Conservation (phyloP, 2,888 invertebrate species). For the Trimorus sp. region DNA sequence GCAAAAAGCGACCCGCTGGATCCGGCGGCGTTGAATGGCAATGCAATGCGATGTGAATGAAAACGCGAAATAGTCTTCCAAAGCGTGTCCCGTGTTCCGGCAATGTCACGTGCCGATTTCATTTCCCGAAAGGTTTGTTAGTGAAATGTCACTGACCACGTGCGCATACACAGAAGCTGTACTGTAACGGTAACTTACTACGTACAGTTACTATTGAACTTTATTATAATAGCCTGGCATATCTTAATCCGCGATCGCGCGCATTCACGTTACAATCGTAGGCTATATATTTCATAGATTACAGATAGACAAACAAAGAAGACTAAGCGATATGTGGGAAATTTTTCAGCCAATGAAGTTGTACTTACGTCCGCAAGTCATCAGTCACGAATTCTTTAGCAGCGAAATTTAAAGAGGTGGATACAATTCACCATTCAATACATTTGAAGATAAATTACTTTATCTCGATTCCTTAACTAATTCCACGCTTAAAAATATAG, state of each 20-base stretch:
- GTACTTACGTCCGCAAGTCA: constrained; percentile 25
- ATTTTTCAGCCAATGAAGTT: constrained; percentile 29
- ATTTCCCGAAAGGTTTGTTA: constrained; percentile 32
- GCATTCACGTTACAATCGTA: constrained; percentile 24
- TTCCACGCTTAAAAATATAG: too few species aligned
- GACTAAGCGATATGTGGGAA: constrained; percentile 19
- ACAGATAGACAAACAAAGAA: constrained; percentile 38
- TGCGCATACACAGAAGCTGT: constrained; percentile 36
- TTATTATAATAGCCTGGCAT: constrained; percentile 40
- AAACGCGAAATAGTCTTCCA: neutral
- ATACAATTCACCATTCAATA: too few species aligned
- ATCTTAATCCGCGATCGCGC: constrained; percentile 28
- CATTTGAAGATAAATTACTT: too few species aligned
- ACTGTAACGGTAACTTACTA: constrained; percentile 32
- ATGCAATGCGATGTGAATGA: too few species aligned
- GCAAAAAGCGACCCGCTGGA: too few species aligned
- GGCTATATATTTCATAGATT: constrained; percentile 34
- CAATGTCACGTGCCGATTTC: constrained; percentile 11
- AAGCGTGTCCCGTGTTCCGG: neutral
- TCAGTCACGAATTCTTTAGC: constrained; percentile 12
- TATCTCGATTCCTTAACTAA: too few species aligned
- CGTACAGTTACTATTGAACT: constrained; percentile 42
- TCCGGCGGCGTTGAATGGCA: too few species aligned
- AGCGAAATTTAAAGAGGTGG: too few species aligned
- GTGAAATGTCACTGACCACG: constrained; percentile 21